phyloP scores from a whole-genome alignment of 2,888 invertebrate species.

The Calliphora vomitoria region DNA sequence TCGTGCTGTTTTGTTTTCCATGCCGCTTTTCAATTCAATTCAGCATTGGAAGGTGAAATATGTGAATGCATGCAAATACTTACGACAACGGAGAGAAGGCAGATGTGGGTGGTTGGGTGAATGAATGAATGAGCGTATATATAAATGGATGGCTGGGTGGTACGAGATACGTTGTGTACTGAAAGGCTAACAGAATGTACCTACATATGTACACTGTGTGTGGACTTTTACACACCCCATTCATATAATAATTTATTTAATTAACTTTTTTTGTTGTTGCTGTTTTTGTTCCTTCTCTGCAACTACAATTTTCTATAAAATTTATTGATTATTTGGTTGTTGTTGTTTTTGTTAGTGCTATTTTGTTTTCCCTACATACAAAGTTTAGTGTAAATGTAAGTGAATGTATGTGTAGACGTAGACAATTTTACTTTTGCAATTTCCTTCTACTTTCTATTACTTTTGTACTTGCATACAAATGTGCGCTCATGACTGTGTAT shows the following conservation, averaged over 20 bases:
- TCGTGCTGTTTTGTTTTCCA: constrained; percentile 65
- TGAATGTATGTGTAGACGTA: constrained; percentile 44
- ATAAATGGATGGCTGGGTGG: constrained; percentile 50
- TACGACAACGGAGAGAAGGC: not conserved
- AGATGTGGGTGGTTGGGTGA: not conserved
- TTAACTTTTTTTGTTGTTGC: constrained; percentile 71
- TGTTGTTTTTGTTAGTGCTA: constrained; percentile 8
- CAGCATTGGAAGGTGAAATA: constrained; percentile 63
- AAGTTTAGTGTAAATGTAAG: constrained; percentile 9
- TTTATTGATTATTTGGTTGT: constrained; percentile 74
- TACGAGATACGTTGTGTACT: not conserved
- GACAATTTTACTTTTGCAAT: constrained; percentile 69
- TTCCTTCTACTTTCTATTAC: constrained; percentile 70
- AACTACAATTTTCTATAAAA: constrained; percentile 75
- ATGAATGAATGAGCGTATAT: not conserved
- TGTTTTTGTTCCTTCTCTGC: constrained; percentile 58
- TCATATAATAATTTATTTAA: constrained; percentile 76
- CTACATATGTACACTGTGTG: not conserved
- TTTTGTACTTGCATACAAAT: constrained; percentile 45
- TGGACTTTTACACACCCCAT: constrained; percentile 72
- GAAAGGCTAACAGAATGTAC: constrained; percentile 32
- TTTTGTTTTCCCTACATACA: constrained; percentile 48
- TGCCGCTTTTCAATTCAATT: constrained; percentile 61
- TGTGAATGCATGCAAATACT: constrained; percentile 46
- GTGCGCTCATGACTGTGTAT: constrained; percentile 25